Percentiles rank a stretch among this genome's conserved stretches.
phyloP scores from a whole-genome alignment of 2,113 vertebrate genomes.

The Bombycilla garrulus region DNA sequence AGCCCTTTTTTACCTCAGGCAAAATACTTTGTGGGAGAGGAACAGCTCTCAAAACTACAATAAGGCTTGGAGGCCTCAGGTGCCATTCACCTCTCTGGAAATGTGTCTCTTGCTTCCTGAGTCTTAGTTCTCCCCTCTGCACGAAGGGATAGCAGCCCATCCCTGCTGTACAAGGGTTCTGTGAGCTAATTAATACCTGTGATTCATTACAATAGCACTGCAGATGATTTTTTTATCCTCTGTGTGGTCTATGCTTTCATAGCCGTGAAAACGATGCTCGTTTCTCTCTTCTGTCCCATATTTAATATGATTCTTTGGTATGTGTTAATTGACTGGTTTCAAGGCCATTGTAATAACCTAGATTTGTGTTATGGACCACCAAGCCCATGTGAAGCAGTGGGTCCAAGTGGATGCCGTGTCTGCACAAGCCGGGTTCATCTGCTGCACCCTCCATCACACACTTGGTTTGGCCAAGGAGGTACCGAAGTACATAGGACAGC shows the following conservation, averaged over 20 bases:
- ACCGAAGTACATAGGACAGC: not conserved
- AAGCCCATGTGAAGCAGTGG: not conserved
- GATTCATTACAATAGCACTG: not conserved
- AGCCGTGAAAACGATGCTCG: not conserved
- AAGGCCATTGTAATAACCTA: not conserved
- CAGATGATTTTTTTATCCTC: not conserved
- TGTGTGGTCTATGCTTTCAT: not conserved
- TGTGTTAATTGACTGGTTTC: not conserved
- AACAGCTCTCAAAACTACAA: not conserved
- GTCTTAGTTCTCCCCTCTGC: not conserved
- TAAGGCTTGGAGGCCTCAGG: not conserved
- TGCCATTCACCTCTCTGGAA: not conserved
- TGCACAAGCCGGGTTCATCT: not conserved
- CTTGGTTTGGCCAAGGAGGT: not conserved
- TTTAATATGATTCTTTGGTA: not conserved
- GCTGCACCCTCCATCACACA: not conserved
- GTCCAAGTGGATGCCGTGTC: not conserved
- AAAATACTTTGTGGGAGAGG: not conserved
- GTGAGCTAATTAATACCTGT: not conserved
- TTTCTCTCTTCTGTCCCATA: not conserved
- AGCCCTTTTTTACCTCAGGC: not conserved
- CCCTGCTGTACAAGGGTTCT: not conserved
- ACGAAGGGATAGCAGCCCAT: fast-evolving
- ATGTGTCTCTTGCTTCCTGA: not conserved
- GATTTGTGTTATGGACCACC: not conserved